Evolutionary conservation across 2,113 vertebrate species (phyloP).

Genomic region (Lates calcarifer): DNA sequence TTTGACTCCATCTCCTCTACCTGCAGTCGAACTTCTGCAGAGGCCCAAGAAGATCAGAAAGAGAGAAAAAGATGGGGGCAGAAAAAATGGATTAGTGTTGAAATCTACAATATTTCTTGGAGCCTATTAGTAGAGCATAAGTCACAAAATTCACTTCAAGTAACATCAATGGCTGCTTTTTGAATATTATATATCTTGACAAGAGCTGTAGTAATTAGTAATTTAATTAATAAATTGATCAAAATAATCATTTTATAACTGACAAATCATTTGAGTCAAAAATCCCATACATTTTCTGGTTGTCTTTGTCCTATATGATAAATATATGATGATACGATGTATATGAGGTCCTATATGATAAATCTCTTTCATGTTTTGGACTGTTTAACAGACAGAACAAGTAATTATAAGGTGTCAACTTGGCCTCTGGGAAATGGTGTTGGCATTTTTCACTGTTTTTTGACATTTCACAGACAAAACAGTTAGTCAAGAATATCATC

Average conservation of each 20-base stretch:
- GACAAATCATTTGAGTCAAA: not conserved
- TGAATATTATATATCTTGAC: not conserved
- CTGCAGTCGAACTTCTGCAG: conserved; percentile 90
- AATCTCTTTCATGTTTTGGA: not conserved
- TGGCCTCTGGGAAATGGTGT: not conserved
- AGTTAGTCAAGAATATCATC: not conserved
- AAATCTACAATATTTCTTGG: not conserved
- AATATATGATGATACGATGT: no score
- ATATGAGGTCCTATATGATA: no score
- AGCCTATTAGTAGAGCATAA: no score
- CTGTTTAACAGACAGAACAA: not conserved
- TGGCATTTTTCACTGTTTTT: not conserved
- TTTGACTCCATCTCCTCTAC: conserved; percentile 91
- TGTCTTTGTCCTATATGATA: not conserved
- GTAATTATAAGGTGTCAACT: not conserved
- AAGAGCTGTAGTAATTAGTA: not conserved
- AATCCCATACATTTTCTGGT: not conserved
- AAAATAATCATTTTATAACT: not conserved
- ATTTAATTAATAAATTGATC: not conserved
- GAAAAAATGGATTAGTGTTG: not conserved
- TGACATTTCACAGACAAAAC: not conserved
- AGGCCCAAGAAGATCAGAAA: not conserved
- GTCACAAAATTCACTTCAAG: not conserved
- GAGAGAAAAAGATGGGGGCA: not conserved
- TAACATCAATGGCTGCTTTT: not conserved